Evolutionary conservation across 30 jellyfish, hydroid and myxozoan species (phyloP).

Genomic region (Hydractinia echinata): DNA sequence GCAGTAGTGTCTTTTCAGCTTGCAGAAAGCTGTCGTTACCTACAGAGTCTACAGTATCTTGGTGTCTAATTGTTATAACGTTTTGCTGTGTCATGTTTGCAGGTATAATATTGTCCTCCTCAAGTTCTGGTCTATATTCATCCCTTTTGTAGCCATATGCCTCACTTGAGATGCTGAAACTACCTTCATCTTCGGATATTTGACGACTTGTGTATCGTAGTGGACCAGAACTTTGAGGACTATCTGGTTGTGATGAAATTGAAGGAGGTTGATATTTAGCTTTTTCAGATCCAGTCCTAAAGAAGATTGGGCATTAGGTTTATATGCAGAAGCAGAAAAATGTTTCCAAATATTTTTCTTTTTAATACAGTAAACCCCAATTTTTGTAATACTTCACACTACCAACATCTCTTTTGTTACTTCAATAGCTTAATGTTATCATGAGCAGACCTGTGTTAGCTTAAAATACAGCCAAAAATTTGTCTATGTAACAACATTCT

Average conservation of each 20-base stretch:
- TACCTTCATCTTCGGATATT: constrained; percentile 81
- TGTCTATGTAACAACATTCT: too few species aligned
- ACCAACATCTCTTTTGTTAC: constrained; percentile 27
- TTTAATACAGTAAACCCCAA: neutral
- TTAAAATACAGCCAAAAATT: too few species aligned
- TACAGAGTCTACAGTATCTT: constrained; percentile 49
- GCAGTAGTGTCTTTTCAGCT: neutral
- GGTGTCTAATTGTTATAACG: constrained; percentile 38
- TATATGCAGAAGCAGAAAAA: neutral
- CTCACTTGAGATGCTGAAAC: constrained; percentile 40
- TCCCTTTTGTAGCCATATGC: constrained; percentile 31
- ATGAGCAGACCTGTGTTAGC: too few species aligned
- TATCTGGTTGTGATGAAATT: constrained; percentile 1
- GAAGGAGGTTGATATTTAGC: neutral
- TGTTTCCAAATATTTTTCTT: neutral
- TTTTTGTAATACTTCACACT: too few species aligned
- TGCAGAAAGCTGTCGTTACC: neutral
- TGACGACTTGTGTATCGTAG: constrained; percentile 4
- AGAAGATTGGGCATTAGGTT: neutral
- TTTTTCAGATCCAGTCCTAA: constrained; percentile 4
- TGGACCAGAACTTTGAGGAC: neutral
- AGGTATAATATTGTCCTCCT: neutral
- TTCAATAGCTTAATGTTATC: too few species aligned
- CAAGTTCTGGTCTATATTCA: constrained; percentile 24
- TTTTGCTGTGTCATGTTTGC: constrained; percentile 17